Base-by-base conservation (phyloP, 2,113 vertebrate genomes). In the Microcebus griseorufus region DNA sequence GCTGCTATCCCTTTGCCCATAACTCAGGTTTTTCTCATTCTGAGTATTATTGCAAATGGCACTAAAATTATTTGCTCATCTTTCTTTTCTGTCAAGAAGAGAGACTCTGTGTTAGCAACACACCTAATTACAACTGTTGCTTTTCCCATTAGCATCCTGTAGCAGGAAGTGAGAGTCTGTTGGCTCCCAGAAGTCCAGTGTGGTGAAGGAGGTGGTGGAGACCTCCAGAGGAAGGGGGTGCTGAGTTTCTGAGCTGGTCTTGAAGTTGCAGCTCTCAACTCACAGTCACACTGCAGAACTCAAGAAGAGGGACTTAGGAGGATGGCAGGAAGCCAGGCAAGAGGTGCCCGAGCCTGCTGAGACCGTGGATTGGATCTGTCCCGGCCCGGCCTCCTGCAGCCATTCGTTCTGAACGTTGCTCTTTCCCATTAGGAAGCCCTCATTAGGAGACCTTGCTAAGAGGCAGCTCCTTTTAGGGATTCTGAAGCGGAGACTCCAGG, bases 341-440 rank as follows among this genome's bases (percentile, higher is more conserved):
- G 85, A 62, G 32, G 65, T 0, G 1, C 64, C 62, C 1, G 2
- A 55, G 67, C 85, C 76, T 32, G 11, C 85, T 34, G 93, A 65
- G 91, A 62, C n/a, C 17, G n/a, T 42, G 27, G 58, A 58, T 25
- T 37, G 69, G 80, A 81, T 95, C 91, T 58, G 9, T 20, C 91
- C 14, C 0, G 12, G 67, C 51, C 86, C 51, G 34, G 88, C 76
- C 45, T 85, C 73, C 85, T 34, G 11, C 45, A 78, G 4, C 94
- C 87, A 94, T 98, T 98, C 0, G 96, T 98, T 98, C 98, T 98
- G 95, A 95, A 92, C 62, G 0, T 96, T 67, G 17, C 12, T 0
- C 89, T 45, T 97, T 98, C 92, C 98, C 93, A 96, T 98, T 97
- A 91, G 94, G 90, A 96, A 39, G 76, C 83, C 60, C 93, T 97